These are phyloP conservation scores for Tetragonula clypearis DNA, from an alignment of 1,140 invertebrate genomes.

Conservation along the genomic window DNA sequence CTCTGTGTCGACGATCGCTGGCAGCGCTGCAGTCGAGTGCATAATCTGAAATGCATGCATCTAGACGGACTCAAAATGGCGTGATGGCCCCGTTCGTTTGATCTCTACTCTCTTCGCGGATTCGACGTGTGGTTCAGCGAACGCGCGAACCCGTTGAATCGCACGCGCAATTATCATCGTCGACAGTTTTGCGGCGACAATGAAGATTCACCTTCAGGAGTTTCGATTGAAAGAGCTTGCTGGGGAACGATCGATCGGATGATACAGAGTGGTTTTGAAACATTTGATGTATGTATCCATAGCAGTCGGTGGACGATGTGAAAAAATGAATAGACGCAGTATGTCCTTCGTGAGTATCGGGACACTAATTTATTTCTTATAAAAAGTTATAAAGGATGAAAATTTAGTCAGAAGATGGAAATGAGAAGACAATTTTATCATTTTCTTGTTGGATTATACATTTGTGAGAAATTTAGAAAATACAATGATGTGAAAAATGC, in stretches of 20 bases:
- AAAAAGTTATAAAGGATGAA: too few species aligned
- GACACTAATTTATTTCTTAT: too few species aligned
- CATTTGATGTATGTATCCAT: too few species aligned
- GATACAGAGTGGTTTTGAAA: background rate
- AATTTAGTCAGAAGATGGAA: too few species aligned
- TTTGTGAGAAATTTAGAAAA: too few species aligned
- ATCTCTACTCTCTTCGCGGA: slow-evolving; percentile 40
- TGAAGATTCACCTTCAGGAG: too few species aligned
- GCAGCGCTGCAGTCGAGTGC: slow-evolving; percentile 43
- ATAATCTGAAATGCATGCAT: slow-evolving; percentile 70
- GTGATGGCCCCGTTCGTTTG: slow-evolving; percentile 35
- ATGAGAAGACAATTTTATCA: too few species aligned
- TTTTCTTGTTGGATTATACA: too few species aligned
- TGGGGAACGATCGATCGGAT: background rate
- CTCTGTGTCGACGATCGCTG: slow-evolving; percentile 46
- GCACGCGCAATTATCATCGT: background rate
- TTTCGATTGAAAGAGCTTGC: background rate
- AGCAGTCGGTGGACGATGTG: too few species aligned
- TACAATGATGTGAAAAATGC: background rate
- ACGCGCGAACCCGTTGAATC: background rate
- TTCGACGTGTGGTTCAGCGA: background rate
- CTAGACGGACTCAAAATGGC: slow-evolving; percentile 62
- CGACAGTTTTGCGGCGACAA: background rate
- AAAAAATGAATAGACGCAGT: too few species aligned
- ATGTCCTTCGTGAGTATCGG: too few species aligned